A percentile compares a stretch with the other conserved stretches of the same genome.
phyloP scores from a whole-genome alignment of 2,888 invertebrate species.

The Dolichomitus sp. region DNA sequence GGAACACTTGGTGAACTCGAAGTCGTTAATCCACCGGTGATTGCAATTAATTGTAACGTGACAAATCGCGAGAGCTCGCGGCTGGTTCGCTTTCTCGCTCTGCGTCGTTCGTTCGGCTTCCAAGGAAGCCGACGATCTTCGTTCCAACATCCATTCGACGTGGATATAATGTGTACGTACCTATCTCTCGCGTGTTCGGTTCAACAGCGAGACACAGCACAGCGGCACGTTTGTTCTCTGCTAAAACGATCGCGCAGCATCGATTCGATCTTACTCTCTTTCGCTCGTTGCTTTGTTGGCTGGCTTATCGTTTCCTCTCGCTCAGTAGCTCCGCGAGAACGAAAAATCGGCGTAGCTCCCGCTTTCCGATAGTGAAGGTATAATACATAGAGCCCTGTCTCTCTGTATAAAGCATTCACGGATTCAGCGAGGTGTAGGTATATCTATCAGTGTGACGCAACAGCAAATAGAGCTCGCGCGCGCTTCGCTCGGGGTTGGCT shows the following conservation, averaged over 20 bases:
- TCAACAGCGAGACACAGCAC: conserved; percentile 37
- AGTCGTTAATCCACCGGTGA: conserved; percentile 77
- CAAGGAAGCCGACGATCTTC: conserved; percentile 66
- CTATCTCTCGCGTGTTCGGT: conserved; percentile 71
- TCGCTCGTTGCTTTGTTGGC: conserved; percentile 34
- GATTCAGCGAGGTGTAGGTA: conserved; percentile 52
- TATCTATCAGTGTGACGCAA: conserved; percentile 61
- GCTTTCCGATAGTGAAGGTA: conserved; percentile 66
- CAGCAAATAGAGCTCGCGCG: conserved; percentile 9
- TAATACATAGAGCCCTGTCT: conserved; percentile 17
- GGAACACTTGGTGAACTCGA: conserved; percentile 73
- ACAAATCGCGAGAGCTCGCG: conserved; percentile 74
- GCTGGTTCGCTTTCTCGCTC: conserved; percentile 54
- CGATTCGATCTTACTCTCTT: conserved; percentile 50
- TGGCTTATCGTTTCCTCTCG: conserved; percentile 50
- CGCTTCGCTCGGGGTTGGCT: conserved; percentile 31
- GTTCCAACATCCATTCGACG: conserved; percentile 65
- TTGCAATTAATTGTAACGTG: conserved; percentile 80
- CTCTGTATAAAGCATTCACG: not conserved
- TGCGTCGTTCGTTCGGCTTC: conserved; percentile 63
- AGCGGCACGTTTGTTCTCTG: conserved; percentile 71
- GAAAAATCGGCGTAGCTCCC: conserved; percentile 67
- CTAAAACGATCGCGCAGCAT: conserved; percentile 64
- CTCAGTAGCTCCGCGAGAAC: conserved; percentile 53
- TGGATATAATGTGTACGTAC: conserved; percentile 66